Percentiles rank a stretch among this genome's conserved stretches.
phyloP scores from a whole-genome alignment of 2,888 invertebrate genomes.

The Tillus elongatus region DNA sequence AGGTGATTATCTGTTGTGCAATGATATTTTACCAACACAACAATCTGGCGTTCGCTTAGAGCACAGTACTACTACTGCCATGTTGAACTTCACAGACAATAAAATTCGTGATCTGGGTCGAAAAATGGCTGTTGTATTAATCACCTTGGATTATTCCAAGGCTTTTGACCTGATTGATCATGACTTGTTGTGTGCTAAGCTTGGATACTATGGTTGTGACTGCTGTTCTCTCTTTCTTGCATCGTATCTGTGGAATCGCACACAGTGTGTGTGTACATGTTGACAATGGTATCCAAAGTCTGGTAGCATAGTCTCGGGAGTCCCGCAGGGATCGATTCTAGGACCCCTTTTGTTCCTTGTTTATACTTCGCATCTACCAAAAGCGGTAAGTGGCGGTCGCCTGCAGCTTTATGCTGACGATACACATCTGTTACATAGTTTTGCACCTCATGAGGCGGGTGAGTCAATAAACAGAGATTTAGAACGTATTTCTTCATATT shows the following conservation, averaged over 20 bases:
- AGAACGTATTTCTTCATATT: background rate
- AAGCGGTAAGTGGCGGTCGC: background rate
- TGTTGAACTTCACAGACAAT: conserved; percentile 1
- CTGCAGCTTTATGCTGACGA: background rate
- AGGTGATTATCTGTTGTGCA: background rate
- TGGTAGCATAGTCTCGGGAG: background rate
- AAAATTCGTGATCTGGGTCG: background rate
- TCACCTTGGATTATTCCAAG: background rate
- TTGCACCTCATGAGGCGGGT: no score
- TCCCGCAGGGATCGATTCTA: conserved; percentile 1
- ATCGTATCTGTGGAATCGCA: background rate
- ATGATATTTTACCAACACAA: background rate
- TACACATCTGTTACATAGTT: background rate
- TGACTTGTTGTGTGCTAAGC: conserved; percentile 1
- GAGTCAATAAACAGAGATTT: no score
- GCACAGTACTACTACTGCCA: background rate
- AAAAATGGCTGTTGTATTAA: background rate
- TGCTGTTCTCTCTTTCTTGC: background rate
- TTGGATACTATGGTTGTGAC: background rate
- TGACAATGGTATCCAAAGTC: background rate
- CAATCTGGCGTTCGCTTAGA: background rate
- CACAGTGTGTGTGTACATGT: background rate
- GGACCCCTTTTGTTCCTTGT: background rate
- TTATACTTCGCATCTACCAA: background rate
- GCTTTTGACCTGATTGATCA: background rate